Percentiles rank a stretch among this genome's conserved stretches.
Evolutionary conservation across 2,113 vertebrate species (phyloP).

Genomic region (Odocoileus virginianus): DNA sequence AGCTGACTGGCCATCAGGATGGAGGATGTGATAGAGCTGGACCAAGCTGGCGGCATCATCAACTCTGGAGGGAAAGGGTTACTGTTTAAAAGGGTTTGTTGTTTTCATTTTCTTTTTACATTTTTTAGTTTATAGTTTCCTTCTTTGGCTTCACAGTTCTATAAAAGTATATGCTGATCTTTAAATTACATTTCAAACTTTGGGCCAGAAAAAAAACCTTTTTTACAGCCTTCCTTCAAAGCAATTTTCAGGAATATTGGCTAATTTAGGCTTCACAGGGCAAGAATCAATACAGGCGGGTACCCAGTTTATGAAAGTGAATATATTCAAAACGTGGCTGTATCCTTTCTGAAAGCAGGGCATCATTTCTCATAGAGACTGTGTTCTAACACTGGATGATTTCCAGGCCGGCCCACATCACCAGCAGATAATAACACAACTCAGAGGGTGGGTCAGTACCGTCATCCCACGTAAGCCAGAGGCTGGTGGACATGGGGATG

Average conservation of each 20-base stretch:
- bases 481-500: neutral
- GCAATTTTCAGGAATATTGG: neutral
- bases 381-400: neutral
- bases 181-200: neutral
- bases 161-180: neutral
- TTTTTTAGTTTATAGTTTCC: neutral
- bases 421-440: neutral
- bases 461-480: neutral
- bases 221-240: neutral
- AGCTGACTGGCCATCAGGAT: conserved; percentile 90
- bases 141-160: neutral
- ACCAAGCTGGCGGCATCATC: conserved; percentile 88
- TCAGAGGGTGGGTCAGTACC: neutral
- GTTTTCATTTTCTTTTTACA: neutral
- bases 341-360: neutral
- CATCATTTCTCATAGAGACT: neutral
- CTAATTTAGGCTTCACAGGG: neutral
- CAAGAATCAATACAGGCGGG: neutral
- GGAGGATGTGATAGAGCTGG: conserved; percentile 89
- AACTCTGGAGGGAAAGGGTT: conserved; percentile 76
- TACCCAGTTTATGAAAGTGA: neutral
- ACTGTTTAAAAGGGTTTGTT: neutral
- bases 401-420: neutral
- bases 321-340: neutral
- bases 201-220: neutral